phyloP scores from a whole-genome alignment of 2,888 invertebrate genomes.

The Melipona beecheii region DNA sequence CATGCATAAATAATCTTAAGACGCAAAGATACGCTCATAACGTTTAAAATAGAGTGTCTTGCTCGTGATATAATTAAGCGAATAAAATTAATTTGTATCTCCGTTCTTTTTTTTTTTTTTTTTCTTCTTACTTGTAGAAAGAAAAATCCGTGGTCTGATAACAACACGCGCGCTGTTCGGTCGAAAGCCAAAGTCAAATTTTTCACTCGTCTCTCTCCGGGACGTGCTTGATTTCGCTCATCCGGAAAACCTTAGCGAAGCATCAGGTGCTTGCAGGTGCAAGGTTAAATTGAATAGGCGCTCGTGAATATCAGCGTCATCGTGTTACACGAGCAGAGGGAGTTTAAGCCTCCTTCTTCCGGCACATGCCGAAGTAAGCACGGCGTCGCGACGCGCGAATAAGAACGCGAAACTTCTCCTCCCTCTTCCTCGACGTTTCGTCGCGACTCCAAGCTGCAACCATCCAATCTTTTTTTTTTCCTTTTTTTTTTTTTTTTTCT shows the following conservation, averaged over 20 bases:
- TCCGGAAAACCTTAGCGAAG: conserved; percentile 30
- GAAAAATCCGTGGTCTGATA: too few species aligned
- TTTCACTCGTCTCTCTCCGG: not conserved
- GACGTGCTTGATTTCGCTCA: conserved; percentile 13
- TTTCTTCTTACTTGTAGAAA: too few species aligned
- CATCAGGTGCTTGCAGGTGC: conserved; percentile 43
- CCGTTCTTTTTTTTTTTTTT: too few species aligned
- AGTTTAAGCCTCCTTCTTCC: conserved; percentile 54
- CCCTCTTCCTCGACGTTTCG: conserved; percentile 1
- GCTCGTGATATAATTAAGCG: too few species aligned
- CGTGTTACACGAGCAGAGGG: conserved; percentile 35
- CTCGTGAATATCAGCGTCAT: conserved; percentile 47
- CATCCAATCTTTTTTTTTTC: not conserved
- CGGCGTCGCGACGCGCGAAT: conserved; percentile 30
- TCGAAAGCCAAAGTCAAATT: not conserved
- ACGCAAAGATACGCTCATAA: too few species aligned
- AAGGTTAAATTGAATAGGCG: conserved; percentile 49
- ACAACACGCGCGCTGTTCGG: too few species aligned
- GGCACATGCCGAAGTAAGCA: conserved; percentile 43
- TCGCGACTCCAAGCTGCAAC: not conserved
- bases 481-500: not conserved
- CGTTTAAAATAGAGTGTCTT: too few species aligned
- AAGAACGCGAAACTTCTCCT: conserved; percentile 38
- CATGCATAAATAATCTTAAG: too few species aligned
- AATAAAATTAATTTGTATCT: too few species aligned